Percentiles rank a stretch among this genome's conserved stretches.
Conservation (phyloP, 1,140 invertebrate genomes). For the Diachasmimorpha longicaudata region DNA sequence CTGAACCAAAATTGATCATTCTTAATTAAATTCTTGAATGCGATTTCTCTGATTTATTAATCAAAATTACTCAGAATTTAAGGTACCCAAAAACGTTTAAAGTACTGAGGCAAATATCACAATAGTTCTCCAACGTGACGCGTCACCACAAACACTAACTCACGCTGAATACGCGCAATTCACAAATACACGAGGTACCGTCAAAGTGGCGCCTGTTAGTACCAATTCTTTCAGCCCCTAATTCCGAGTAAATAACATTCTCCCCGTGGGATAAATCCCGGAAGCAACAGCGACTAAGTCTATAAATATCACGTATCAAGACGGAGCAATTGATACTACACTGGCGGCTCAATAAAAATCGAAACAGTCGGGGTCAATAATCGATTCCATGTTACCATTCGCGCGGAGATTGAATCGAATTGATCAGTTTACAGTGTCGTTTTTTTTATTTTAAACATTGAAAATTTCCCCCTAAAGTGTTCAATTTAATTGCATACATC, state of each 20-base stretch:
- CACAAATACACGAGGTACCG: not conserved
- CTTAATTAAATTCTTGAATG: too few relatives aligned
- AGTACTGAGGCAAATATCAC: too few relatives aligned
- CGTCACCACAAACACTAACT: too few relatives aligned
- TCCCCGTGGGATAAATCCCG: not conserved
- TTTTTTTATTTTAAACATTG: not conserved
- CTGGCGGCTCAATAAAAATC: not conserved
- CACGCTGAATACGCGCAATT: too few relatives aligned
- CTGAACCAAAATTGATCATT: too few relatives aligned
- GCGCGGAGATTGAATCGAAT: not conserved
- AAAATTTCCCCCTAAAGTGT: not conserved
- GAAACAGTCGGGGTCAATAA: not conserved
- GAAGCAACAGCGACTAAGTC: not conserved
- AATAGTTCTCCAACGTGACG: too few relatives aligned
- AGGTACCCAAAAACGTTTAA: too few relatives aligned
- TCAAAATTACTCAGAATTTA: too few relatives aligned
- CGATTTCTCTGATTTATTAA: too few relatives aligned
- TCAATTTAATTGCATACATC: not conserved
- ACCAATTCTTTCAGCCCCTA: not conserved
- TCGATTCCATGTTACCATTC: not conserved
- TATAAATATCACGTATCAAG: not conserved
- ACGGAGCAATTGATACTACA: not conserved
- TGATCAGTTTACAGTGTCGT: not conserved
- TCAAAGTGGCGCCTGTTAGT: not conserved
- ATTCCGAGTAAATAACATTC: not conserved